Percentiles rank a stretch among this genome's conserved stretches.
Evolutionary conservation across 2,797 vertebrate genomes (phyloP).

Genomic region (Bradypodion pumilum): DNA sequence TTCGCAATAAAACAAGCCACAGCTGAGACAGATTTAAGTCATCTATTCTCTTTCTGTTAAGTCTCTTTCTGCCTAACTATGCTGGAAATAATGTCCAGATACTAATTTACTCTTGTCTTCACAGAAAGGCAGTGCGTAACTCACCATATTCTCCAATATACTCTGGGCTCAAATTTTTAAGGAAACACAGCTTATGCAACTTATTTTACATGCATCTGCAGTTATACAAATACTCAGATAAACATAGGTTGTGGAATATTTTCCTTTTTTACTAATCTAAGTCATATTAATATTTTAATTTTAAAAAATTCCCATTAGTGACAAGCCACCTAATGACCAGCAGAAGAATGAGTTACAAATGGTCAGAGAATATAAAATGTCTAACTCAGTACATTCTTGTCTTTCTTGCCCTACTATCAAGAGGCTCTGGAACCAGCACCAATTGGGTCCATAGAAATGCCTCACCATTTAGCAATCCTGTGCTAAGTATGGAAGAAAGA

Average conservation of each 20-base stretch:
- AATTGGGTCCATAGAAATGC: slow-evolving; percentile 68
- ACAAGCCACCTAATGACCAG: slow-evolving; percentile 6
- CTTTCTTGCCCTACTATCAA: slow-evolving; percentile 62
- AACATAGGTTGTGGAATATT: background rate
- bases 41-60: background rate
- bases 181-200: accelerated
- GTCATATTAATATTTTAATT: slow-evolving; percentile 19
- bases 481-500: slow-evolving; percentile 64
- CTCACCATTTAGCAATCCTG: slow-evolving; percentile 72
- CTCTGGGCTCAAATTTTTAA: accelerated
- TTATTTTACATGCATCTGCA: accelerated
- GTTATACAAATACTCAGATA: background rate
- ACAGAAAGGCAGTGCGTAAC: accelerated
- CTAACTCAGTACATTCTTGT: slow-evolving; percentile 64
- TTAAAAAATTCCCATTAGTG: slow-evolving; percentile 9
- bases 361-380: slow-evolving; percentile 48
- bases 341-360: slow-evolving; percentile 50
- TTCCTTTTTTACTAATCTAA: background rate
- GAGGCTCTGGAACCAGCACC: slow-evolving; percentile 73
- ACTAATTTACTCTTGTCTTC: accelerated
- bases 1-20: background rate
- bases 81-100: background rate
- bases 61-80: background rate
- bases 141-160: accelerated
- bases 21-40: background rate